A percentile compares a stretch with the other conserved stretches of the same genome.
Evolutionary conservation across 2,113 vertebrate genomes (phyloP).

Genomic region (Ictalurus furcatus): DNA sequence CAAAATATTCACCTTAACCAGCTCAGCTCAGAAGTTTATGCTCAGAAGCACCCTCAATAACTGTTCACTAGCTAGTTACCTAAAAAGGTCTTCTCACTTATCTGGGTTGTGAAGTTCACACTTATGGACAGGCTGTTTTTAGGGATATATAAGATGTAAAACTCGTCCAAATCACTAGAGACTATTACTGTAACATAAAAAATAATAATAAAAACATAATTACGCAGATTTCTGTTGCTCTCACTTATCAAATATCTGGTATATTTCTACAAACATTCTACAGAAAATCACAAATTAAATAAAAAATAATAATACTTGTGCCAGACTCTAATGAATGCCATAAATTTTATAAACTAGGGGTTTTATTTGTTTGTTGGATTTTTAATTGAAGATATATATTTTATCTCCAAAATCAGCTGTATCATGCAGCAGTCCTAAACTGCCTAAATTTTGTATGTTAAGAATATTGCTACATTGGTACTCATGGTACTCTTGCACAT

Average conservation of each 20-base stretch:
- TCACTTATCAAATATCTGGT: neutral
- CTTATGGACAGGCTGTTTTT: neutral
- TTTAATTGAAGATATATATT: neutral
- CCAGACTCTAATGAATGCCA: neutral
- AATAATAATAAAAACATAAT: neutral
- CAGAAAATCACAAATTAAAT: neutral
- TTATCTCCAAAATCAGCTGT: neutral
- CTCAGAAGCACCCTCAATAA: neutral
- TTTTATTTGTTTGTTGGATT: neutral
- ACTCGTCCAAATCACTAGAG: neutral
- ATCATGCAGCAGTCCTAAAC: neutral
- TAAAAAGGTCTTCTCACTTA: neutral
- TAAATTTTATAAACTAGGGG: neutral
- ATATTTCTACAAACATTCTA: neutral
- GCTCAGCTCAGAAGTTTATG: neutral
- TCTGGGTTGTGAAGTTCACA: neutral
- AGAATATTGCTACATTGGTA: neutral
- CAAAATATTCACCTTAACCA: neutral
- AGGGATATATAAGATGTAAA: neutral
- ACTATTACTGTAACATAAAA: neutral
- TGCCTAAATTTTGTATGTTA: neutral
- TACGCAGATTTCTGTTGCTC: neutral
- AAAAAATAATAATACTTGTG: neutral
- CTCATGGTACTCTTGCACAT: neutral
- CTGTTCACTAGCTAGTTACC: neutral